These are phyloP conservation scores for Biston betularia DNA, from an alignment of 2,888 invertebrate genomes.

Conservation along the genomic window DNA sequence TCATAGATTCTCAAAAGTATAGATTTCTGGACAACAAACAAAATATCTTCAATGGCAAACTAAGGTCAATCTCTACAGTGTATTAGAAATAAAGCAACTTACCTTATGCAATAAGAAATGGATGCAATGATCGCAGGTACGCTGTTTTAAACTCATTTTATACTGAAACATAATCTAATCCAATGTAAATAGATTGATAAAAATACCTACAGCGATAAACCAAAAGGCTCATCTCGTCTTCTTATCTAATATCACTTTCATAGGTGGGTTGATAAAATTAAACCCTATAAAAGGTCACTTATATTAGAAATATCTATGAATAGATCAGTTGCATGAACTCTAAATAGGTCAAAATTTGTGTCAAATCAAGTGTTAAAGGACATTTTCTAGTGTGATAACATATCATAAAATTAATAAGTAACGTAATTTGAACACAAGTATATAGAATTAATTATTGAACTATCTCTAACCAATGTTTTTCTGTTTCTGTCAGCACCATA, in stretches of 20 bases:
- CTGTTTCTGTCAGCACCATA: too few relatives aligned
- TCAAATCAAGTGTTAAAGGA: neutral
- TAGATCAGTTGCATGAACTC: neutral
- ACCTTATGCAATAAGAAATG: slow-evolving; percentile 31
- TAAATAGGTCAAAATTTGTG: neutral
- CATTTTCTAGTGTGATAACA: too few relatives aligned
- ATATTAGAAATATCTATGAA: neutral
- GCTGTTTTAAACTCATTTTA: slow-evolving; percentile 29
- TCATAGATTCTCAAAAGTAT: neutral
- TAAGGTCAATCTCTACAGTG: neutral
- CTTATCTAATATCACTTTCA: slow-evolving; percentile 6
- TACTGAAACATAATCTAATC: slow-evolving; percentile 43
- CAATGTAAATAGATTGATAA: slow-evolving; percentile 47
- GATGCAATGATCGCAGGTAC: slow-evolving; percentile 25
- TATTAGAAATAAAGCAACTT: neutral
- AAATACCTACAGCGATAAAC: slow-evolving; percentile 21
- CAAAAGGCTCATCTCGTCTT: slow-evolving; percentile 16
- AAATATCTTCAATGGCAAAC: too few relatives aligned
- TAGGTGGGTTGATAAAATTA: slow-evolving; percentile 10
- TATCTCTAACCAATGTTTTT: too few relatives aligned
- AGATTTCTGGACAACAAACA: too few relatives aligned
- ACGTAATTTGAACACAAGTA: too few relatives aligned
- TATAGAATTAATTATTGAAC: too few relatives aligned
- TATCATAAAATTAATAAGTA: too few relatives aligned
- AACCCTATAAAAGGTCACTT: slow-evolving; percentile 4